phyloP scores from a whole-genome alignment of 1,140 invertebrate genomes.

The Philotrypesis tridentata region DNA sequence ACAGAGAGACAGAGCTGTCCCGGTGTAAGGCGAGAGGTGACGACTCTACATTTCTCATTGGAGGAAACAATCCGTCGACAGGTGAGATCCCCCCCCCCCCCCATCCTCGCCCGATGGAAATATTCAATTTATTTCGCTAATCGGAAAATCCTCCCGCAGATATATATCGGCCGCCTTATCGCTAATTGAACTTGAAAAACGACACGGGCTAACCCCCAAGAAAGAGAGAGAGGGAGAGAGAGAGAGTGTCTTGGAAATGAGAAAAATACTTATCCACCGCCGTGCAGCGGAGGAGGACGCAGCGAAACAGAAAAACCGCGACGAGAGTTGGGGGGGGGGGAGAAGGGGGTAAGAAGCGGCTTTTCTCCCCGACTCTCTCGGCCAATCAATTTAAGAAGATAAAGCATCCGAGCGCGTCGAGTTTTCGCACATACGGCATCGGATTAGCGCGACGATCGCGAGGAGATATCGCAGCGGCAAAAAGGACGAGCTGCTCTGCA shows the following conservation, averaged over 20 bases:
- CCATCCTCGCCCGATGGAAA: neutral
- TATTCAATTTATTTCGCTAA: neutral
- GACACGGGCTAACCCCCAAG: no score
- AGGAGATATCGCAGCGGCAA: neutral
- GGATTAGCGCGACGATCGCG: neutral
- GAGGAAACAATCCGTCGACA: no score
- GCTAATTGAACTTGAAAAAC: neutral
- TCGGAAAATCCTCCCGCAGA: neutral
- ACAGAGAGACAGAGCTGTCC: no score
- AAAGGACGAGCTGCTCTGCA: neutral
- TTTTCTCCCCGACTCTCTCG: neutral
- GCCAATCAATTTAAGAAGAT: slow-evolving; percentile 27
- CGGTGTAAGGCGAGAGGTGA: no score
- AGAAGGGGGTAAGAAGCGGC: neutral
- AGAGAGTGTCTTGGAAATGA: neutral
- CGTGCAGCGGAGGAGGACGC: neutral
- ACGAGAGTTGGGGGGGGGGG: no score
- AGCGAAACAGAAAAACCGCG: neutral
- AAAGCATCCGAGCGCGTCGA: slow-evolving; percentile 10
- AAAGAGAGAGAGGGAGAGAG: neutral
- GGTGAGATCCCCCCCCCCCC: no score
- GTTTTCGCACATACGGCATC: slow-evolving; percentile 18
- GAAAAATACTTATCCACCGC: neutral
- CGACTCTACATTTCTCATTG: no score
- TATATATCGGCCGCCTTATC: no score